These are phyloP conservation scores for Brachionus rubens DNA, from an alignment of 1,140 invertebrate species.

Conservation along the genomic window DNA sequence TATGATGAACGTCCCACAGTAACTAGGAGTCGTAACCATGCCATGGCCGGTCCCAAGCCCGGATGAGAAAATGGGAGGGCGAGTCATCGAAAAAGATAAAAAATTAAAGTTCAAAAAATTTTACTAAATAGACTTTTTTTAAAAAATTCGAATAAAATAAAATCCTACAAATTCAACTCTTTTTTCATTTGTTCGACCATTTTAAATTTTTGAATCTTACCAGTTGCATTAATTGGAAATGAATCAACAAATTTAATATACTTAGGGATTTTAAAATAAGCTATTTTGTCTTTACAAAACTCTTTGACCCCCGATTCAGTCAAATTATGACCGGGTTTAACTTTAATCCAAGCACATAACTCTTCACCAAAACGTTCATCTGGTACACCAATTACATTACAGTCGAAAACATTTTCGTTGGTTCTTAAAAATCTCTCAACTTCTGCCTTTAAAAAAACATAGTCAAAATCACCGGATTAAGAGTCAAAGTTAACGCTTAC, in stretches of 20 bases:
- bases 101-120: too few relatives aligned
- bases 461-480: too few relatives aligned
- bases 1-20: too few relatives aligned
- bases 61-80: too few relatives aligned
- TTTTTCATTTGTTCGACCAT: conserved; percentile 60
- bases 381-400: conserved; percentile 61
- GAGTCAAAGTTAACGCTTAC: too few relatives aligned
- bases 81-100: too few relatives aligned
- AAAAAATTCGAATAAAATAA: too few relatives aligned
- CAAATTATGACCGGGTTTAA: conserved; percentile 60
- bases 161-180: conserved; percentile 21
- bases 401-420: neutral
- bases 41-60: too few relatives aligned
- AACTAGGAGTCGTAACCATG: too few relatives aligned
- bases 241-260: conserved; percentile 68
- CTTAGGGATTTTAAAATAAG: conserved; percentile 77
- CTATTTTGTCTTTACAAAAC: conserved; percentile 71
- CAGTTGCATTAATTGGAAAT: conserved; percentile 79
- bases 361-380: conserved; percentile 80
- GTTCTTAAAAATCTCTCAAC: conserved; percentile 59
- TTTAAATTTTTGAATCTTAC: conserved; percentile 76
- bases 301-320: conserved; percentile 65
- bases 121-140: too few relatives aligned
- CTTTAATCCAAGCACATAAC: conserved; percentile 72
- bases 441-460: too few relatives aligned